These are phyloP conservation scores for Felis catus DNA, from an alignment of 2,113 vertebrate species.

Conservation along the genomic window DNA sequence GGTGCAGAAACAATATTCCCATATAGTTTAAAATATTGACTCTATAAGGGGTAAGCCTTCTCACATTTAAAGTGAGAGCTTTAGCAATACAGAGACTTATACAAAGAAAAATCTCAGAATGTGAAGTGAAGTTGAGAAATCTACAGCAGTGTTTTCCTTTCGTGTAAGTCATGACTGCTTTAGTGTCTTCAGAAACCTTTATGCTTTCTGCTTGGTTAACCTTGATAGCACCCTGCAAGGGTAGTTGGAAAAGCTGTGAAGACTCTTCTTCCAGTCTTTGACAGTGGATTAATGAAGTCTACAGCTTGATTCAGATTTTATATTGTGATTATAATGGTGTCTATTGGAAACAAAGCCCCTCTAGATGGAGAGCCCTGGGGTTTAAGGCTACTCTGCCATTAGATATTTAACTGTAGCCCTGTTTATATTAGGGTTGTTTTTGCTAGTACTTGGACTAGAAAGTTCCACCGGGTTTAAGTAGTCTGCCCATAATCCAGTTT, in stretches of 20 bases:
- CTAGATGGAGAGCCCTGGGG: background rate
- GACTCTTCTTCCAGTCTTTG: background rate
- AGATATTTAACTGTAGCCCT: background rate
- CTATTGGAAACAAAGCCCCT: background rate
- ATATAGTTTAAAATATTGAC: background rate
- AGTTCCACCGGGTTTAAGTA: background rate
- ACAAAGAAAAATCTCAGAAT: background rate
- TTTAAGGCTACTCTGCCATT: background rate
- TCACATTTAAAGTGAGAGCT: background rate
- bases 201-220: background rate
- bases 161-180: background rate
- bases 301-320: background rate
- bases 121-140: background rate
- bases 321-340: slow-evolving; percentile 7
- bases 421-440: background rate
- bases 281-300: background rate
- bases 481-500: background rate
- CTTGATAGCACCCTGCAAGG: background rate
- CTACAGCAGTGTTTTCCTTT: background rate
- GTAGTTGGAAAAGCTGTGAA: background rate
- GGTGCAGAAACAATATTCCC: background rate
- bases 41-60: background rate
- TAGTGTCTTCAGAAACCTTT: background rate
- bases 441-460: background rate
- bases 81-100: background rate